These are phyloP conservation scores for Brachymystax lenok DNA, from an alignment of 2,797 vertebrate genomes.

Conservation along the genomic window DNA sequence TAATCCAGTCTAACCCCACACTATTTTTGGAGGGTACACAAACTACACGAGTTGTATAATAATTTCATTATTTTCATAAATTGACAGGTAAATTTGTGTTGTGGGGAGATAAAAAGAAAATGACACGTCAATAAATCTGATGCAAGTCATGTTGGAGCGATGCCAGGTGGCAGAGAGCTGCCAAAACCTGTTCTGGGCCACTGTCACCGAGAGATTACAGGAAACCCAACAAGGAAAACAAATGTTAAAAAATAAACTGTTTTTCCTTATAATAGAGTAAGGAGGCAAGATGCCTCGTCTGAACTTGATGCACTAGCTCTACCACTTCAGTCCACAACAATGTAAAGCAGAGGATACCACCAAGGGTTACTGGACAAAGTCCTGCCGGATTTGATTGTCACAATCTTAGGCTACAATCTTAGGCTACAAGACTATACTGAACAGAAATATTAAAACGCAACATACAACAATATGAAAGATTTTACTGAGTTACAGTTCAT, in stretches of 20 bases:
- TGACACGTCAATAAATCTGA: conserved; percentile 21
- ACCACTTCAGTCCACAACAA: neutral
- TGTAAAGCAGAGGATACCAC: neutral
- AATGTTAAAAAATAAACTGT: neutral
- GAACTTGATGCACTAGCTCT: neutral
- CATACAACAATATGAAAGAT: too few relatives aligned
- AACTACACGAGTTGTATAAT: neutral
- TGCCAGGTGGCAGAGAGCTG: conserved; percentile 16
- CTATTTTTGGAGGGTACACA: neutral
- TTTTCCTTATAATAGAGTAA: neutral
- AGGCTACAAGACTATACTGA: too few relatives aligned
- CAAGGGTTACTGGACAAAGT: neutral
- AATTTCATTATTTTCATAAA: conserved; percentile 4
- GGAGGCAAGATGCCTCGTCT: neutral
- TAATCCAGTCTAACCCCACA: neutral
- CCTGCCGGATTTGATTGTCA: too few relatives aligned
- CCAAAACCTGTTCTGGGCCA: conserved; percentile 24
- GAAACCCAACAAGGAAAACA: conserved; percentile 38
- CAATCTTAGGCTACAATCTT: too few relatives aligned
- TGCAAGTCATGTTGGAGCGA: conserved; percentile 22
- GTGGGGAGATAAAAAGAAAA: conserved; percentile 19
- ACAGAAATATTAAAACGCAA: too few relatives aligned
- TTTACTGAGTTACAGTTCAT: too few relatives aligned
- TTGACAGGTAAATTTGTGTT: conserved; percentile 17
- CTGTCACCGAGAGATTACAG: conserved; percentile 45